A percentile compares a stretch with the other conserved stretches of the same genome.
Evolutionary conservation across 2,888 invertebrate genomes (phyloP).

Genomic region (Embidobia sp.): DNA sequence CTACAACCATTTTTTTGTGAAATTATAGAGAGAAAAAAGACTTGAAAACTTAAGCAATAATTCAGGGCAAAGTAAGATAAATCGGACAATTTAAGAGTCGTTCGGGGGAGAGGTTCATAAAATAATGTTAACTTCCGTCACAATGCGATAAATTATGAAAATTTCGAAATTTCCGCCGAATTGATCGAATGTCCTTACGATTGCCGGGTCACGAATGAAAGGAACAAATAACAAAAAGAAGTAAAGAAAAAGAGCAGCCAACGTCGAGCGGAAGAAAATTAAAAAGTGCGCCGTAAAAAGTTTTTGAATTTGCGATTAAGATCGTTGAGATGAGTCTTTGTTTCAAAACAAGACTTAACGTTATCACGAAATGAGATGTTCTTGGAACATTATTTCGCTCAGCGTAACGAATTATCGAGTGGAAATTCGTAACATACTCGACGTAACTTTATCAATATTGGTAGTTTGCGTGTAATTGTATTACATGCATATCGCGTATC

Average conservation of each 20-base stretch:
- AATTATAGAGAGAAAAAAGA: conserved; percentile 42
- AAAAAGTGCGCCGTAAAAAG: no score
- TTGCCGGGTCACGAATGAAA: not conserved
- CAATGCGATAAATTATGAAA: conserved; percentile 49
- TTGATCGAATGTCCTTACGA: conserved; percentile 24
- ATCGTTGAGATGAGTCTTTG: no score
- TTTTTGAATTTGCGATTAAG: no score
- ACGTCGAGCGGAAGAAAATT: no score
- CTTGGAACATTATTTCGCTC: no score
- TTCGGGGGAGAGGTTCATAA: conserved; percentile 51
- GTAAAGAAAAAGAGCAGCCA: no score
- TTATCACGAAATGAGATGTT: no score
- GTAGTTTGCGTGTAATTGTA: conserved; percentile 39
- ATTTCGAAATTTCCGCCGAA: conserved; percentile 25
- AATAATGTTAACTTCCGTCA: conserved; percentile 53
- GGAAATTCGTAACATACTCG: conserved; percentile 5
- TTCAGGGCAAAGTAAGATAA: conserved; percentile 53
- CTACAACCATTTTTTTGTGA: conserved; percentile 31
- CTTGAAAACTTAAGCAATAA: conserved; percentile 51
- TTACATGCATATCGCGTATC: conserved; percentile 22
- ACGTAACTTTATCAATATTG: conserved; percentile 16
- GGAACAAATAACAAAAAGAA: no score
- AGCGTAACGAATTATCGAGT: not conserved
- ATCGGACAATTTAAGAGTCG: conserved; percentile 54
- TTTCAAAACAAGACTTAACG: no score